Evolutionary conservation across 1,140 invertebrate genomes (phyloP).

Genomic region (Calosoma granatense): DNA sequence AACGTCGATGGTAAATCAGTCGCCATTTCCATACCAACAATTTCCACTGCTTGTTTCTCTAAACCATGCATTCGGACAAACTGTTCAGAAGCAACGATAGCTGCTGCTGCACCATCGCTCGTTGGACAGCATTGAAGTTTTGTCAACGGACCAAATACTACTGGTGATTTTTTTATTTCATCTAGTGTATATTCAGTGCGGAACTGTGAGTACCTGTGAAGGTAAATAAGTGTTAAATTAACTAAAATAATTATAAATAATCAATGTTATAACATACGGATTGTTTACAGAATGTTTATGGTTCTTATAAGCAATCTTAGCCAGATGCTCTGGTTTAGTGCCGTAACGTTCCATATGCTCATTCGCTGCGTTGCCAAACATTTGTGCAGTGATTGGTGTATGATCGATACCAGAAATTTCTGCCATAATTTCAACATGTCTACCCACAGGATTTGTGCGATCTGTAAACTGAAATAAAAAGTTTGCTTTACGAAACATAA

Average conservation of each 20-base stretch:
- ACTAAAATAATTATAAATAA: slow-evolving; percentile 22
- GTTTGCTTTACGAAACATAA: not conserved
- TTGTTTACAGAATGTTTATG: slow-evolving; percentile 95
- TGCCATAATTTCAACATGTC: slow-evolving; percentile 78
- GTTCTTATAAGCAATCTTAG: slow-evolving; percentile 96
- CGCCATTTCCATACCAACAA: slow-evolving; percentile 91
- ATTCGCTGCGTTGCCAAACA: slow-evolving; percentile 92
- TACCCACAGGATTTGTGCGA: slow-evolving; percentile 88
- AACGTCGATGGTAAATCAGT: slow-evolving; percentile 86
- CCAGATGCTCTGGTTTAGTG: slow-evolving; percentile 84
- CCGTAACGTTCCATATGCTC: slow-evolving; percentile 98
- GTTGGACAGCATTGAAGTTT: slow-evolving; percentile 96
- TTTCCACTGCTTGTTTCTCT: slow-evolving; percentile 82
- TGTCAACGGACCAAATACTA: slow-evolving; percentile 81
- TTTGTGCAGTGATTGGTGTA: slow-evolving; percentile 82
- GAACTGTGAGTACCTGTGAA: slow-evolving; percentile 74
- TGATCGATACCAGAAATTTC: slow-evolving; percentile 67
- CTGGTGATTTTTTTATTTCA: slow-evolving; percentile 76
- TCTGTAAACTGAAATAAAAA: slow-evolving; percentile 58
- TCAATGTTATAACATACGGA: slow-evolving; percentile 60
- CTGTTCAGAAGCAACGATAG: slow-evolving; percentile 79
- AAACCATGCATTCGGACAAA: slow-evolving; percentile 79
- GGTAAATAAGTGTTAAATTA: not conserved
- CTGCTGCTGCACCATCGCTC: slow-evolving; percentile 90
- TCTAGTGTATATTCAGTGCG: slow-evolving; percentile 81